These are phyloP conservation scores for Mesitornis unicolor DNA, from an alignment of 2,113 vertebrate genomes.

Conservation along the genomic window DNA sequence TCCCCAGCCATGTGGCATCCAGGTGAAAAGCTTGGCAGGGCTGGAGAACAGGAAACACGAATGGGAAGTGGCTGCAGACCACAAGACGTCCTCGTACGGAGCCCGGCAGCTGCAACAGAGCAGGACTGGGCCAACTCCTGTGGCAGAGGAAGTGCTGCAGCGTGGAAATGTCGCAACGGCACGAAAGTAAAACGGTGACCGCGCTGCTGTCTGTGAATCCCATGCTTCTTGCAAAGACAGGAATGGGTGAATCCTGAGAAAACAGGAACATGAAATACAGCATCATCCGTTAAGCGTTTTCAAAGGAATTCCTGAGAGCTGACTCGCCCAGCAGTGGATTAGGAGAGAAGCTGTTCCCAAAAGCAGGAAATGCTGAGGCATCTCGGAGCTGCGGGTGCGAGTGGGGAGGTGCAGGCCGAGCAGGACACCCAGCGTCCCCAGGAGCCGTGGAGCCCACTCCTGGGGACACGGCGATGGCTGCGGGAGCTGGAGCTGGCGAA, in stretches of 20 bases:
- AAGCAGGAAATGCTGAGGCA: background rate
- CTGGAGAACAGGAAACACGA: background rate
- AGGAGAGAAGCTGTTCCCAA: background rate
- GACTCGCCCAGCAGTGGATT: rapidly evolving
- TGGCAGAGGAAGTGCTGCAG: background rate
- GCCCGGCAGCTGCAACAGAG: rapidly evolving
- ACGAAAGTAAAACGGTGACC: rapidly evolving
- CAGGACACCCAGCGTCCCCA: background rate
- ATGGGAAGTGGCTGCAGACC: background rate
- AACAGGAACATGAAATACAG: background rate
- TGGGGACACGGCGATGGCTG: no score
- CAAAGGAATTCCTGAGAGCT: background rate
- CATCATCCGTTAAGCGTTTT: background rate
- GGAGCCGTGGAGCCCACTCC: no score
- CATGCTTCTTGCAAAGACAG: background rate
- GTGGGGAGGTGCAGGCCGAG: background rate
- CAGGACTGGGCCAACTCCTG: rapidly evolving
- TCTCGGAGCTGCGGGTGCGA: background rate
- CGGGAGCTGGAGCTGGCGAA: no score
- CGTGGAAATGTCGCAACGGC: rapidly evolving
- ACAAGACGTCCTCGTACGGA: background rate
- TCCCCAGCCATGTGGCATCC: background rate
- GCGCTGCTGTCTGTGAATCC: background rate
- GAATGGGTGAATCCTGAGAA: background rate
- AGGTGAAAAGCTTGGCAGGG: background rate